Conservation (phyloP, 2,113 vertebrate species). For the Rhagologus leucostigma region DNA sequence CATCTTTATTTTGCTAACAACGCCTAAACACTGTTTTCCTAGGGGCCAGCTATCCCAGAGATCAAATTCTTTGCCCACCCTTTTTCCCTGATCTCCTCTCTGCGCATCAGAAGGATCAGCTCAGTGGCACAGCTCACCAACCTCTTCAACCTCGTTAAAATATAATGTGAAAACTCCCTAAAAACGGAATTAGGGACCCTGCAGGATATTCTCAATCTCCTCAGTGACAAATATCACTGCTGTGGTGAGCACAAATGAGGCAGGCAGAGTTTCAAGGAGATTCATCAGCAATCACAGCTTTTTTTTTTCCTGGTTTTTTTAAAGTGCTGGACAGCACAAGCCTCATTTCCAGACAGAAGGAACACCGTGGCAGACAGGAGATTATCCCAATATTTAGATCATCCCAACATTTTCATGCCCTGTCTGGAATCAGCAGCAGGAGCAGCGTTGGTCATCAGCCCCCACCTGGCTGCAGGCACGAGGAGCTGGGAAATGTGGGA, state of each 20-base stretch:
- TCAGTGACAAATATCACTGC: not conserved
- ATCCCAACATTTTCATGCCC: not conserved
- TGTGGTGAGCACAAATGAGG: not conserved
- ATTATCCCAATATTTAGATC: not conserved
- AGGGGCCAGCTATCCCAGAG: not conserved
- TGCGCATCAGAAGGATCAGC: not conserved
- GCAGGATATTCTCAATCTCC: not conserved
- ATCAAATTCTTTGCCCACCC: not conserved
- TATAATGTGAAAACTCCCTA: not conserved
- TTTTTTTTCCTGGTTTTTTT: not conserved
- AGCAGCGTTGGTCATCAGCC: not conserved
- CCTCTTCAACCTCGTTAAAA: not conserved
- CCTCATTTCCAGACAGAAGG: not conserved
- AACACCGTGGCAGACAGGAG: not conserved
- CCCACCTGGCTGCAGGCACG: not conserved
- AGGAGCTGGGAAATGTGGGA: not conserved
- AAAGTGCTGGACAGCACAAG: not conserved
- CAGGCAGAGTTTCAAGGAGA: not conserved
- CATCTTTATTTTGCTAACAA: not conserved
- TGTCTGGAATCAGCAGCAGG: not conserved
- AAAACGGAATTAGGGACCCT: not conserved
- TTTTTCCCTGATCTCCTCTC: not conserved
- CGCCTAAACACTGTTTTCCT: not conserved
- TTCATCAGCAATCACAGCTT: not conserved
- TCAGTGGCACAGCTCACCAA: not conserved